A percentile compares a stretch with the other conserved stretches of the same genome.
Evolutionary conservation across 23 tunicate species (phyloP).

Genomic region (Trididemnum clinides): DNA sequence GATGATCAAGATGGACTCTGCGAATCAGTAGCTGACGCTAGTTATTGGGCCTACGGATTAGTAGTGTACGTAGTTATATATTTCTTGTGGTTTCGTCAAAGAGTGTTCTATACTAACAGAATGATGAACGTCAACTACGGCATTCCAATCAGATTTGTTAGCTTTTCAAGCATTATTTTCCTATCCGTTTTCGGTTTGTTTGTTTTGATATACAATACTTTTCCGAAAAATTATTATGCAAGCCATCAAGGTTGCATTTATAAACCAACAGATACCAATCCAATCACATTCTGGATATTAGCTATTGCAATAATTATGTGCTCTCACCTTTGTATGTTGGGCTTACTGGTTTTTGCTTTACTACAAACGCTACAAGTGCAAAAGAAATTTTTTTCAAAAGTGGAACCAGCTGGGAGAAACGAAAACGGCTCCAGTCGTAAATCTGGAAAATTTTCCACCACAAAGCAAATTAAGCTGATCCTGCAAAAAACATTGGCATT

Average conservation of each 20-base stretch:
- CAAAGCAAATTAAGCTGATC: not conserved
- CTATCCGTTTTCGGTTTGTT: constrained; percentile 5
- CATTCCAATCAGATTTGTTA: not conserved
- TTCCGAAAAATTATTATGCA: constrained; percentile 25
- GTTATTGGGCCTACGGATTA: constrained; percentile 19
- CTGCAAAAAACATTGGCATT: not conserved
- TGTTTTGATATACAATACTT: not conserved
- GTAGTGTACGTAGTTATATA: constrained; percentile 12
- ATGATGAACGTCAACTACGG: constrained; percentile 36
- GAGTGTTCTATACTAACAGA: constrained; percentile 43
- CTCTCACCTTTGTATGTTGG: constrained; percentile 21
- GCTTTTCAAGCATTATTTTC: constrained; percentile 43
- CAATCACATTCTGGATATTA: not conserved
- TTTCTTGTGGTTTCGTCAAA: constrained; percentile 70
- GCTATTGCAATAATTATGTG: constrained; percentile 16
- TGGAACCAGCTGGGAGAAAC: no score
- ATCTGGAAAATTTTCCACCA: not conserved
- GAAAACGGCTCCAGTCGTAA: no score
- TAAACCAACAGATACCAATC: not conserved
- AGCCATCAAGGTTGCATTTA: constrained; percentile 11
- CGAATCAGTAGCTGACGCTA: constrained; percentile 48
- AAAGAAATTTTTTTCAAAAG: no score
- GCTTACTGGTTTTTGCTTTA: constrained; percentile 51
- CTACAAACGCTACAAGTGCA: not conserved
- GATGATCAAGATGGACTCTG: constrained; percentile 18